Evolutionary conservation across 2,888 invertebrate genomes (phyloP), one percentile per base, ranked within the genome.

Genomic region (Orthosia incerta): DNA sequence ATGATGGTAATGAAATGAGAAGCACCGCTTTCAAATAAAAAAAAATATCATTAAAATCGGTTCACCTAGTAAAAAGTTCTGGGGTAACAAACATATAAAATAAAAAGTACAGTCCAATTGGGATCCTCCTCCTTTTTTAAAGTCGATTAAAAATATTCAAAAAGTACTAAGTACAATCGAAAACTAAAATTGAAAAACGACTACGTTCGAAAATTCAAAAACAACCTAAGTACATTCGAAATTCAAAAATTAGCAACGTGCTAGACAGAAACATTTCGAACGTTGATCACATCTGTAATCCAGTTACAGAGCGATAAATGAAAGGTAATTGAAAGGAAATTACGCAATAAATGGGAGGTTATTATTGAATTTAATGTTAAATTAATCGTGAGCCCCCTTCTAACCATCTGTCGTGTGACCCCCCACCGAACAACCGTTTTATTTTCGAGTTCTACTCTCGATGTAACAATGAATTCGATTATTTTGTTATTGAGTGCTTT

Each of bases 341-440:
- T 95, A 95, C 95, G 94, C 95, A 94, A 95, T 95, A 95, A 96
- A 95, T 95, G 95, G 94, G 89, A 92, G 92, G 95, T 95, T 96
- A 95, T 95, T 95, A 96, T 96, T 96, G 95, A 96, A 95, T 96
- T 95, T 95, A 95, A 96, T 95, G 95, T 95, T 94, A 94, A 95
- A 96, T 96, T 95, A 95, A 95, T 94, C 94, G 94, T 86, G 85
- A 91, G 88, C 89, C 92, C 93, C 93, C 91, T 90, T 88, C 89
- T 89, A 89, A 86, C 90, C 96, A 96, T 95, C 95, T 96, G 96
- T 92, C 95, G 95, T 90, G 87, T 89, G 86, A 89, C 87, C 90
- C 89, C 90, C 86, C 86, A 86, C 73, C 59, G 84, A 77, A 86
- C 77, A 66, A 82, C 69, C 85, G 83, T 84, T 82, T 82, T 79